These are phyloP conservation scores for Butastur rufipennis DNA, from an alignment of 2,113 vertebrate genomes.

Conservation along the genomic window DNA sequence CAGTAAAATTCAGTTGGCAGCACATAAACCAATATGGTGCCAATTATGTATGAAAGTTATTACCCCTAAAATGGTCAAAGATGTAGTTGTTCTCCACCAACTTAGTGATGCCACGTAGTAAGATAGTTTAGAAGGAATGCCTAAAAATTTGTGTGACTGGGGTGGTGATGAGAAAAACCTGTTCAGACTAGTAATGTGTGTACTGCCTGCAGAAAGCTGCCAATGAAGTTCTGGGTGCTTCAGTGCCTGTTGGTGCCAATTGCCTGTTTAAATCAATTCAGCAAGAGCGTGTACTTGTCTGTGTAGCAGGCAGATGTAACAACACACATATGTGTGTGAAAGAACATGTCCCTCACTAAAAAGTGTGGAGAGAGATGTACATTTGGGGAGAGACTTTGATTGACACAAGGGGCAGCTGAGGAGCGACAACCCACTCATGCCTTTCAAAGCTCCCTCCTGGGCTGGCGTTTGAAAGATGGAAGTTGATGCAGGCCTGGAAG, in stretches of 20 bases:
- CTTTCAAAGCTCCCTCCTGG: not conserved
- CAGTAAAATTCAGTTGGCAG: not conserved
- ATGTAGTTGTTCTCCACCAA: not conserved
- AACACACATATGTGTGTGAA: not conserved
- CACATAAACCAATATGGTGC: not conserved
- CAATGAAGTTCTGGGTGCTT: not conserved
- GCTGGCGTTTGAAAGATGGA: not conserved
- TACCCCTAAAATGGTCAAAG: not conserved
- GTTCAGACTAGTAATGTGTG: not conserved
- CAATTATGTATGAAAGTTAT: not conserved
- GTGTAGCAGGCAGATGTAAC: not conserved
- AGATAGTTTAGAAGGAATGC: not conserved
- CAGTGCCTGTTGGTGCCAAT: not conserved
- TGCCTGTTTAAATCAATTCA: not conserved
- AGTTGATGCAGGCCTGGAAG: not conserved
- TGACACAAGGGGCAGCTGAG: not conserved
- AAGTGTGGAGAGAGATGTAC: not conserved
- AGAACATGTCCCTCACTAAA: not conserved
- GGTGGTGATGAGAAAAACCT: not conserved
- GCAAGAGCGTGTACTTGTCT: not conserved
- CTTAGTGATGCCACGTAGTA: fast-evolving
- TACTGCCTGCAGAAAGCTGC: not conserved
- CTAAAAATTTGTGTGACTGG: not conserved
- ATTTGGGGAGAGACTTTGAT: not conserved
- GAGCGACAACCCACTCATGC: not conserved